These are phyloP conservation scores for Leptura quadrifasciata DNA, from an alignment of 2,888 invertebrate species.

Conservation along the genomic window DNA sequence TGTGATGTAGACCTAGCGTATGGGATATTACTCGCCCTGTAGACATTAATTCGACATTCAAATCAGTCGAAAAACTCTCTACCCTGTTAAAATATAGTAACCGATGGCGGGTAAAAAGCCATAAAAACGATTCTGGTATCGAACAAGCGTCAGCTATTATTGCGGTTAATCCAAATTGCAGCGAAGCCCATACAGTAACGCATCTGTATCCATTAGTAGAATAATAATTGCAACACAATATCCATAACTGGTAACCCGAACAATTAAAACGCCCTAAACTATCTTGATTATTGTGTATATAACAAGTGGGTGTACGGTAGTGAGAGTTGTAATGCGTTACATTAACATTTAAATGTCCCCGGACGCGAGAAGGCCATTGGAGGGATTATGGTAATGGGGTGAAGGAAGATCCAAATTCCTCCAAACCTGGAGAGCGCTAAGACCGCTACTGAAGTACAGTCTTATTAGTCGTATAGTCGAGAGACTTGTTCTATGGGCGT, in stretches of 20 bases:
- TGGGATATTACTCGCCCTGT: too few species aligned
- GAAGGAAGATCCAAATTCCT: slow-evolving; percentile 62
- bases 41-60: too few species aligned
- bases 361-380: slow-evolving; percentile 48
- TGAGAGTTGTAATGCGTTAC: slow-evolving; percentile 55
- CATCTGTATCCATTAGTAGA: slow-evolving; percentile 59
- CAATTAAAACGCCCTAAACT: slow-evolving; percentile 65
- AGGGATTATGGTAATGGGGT: slow-evolving; percentile 65
- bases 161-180: slow-evolving; percentile 52
- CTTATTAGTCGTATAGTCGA: slow-evolving; percentile 38
- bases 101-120: neutral
- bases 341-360: slow-evolving; percentile 66
- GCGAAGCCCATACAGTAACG: slow-evolving; percentile 45
- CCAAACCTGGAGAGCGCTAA: slow-evolving; percentile 57
- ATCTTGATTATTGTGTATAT: slow-evolving; percentile 67
- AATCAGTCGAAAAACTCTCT: neutral
- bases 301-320: slow-evolving; percentile 60
- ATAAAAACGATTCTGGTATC: slow-evolving; percentile 13
- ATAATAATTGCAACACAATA: slow-evolving; percentile 59
- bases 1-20: too few species aligned
- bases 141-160: slow-evolving; percentile 42
- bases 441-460: slow-evolving; percentile 57
- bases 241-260: slow-evolving; percentile 60
- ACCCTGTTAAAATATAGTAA: neutral
- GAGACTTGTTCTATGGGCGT: neutral